These are phyloP conservation scores for Onychostoma macrolepis DNA, from an alignment of 2,113 vertebrate species.

Conservation along the genomic window DNA sequence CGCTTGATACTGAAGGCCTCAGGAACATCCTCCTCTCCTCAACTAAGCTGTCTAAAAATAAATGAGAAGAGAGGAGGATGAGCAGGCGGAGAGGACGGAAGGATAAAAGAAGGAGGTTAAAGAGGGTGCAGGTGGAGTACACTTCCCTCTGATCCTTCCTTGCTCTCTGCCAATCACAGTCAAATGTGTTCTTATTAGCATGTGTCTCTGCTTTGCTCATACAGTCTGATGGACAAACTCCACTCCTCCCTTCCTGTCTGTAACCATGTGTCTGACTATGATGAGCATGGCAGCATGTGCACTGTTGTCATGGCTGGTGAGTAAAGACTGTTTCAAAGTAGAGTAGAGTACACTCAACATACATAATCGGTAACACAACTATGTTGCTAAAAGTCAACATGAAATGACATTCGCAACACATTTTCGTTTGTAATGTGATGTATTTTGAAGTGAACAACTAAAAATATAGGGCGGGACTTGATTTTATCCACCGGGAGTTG, in stretches of 20 bases:
- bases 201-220: constrained; percentile 14
- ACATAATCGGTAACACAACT: neutral
- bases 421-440: neutral
- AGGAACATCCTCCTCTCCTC: neutral
- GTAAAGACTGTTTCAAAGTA: constrained; percentile 50
- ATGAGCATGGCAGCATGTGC: constrained; percentile 74
- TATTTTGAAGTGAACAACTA: neutral
- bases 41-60: constrained; percentile 40
- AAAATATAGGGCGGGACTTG: neutral
- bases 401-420: neutral
- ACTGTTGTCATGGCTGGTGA: constrained; percentile 74
- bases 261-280: constrained; percentile 75
- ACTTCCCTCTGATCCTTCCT: constrained; percentile 28
- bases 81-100: neutral
- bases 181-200: neutral
- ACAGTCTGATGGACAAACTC: constrained; percentile 58
- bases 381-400: neutral
- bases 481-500: neutral
- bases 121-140: neutral
- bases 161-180: constrained; percentile 23
- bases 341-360: constrained; percentile 2
- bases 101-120: constrained; percentile 25
- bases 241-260: constrained; percentile 30
- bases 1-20: neutral
- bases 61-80: constrained; percentile 35